A percentile compares a stretch with the other conserved stretches of the same genome.
phyloP scores from a whole-genome alignment of 2,888 invertebrate species.

The Melanotus villosus region DNA sequence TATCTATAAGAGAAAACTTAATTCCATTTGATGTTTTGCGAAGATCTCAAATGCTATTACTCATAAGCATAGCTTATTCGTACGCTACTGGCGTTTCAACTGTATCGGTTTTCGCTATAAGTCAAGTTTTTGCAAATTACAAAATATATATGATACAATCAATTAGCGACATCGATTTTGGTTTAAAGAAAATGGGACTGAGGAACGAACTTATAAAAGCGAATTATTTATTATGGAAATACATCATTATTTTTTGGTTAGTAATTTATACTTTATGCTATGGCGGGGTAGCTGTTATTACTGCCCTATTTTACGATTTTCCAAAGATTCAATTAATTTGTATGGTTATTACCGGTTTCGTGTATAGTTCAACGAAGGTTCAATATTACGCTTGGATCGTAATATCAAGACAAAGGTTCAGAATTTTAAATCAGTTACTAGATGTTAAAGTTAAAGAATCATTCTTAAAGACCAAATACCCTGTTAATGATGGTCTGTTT shows the following conservation, averaged over 20 bases:
- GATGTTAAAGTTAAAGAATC: constrained; percentile 40
- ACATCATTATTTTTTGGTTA: neutral
- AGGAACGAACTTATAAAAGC: constrained; percentile 21
- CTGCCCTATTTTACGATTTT: neutral
- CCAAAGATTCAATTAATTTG: no score
- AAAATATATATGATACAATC: constrained; percentile 24
- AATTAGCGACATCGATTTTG: constrained; percentile 30
- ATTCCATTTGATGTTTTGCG: neutral
- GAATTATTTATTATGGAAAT: constrained; percentile 31
- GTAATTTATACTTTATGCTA: neutral
- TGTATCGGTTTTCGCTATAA: constrained; percentile 14
- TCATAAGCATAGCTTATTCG: constrained; percentile 27
- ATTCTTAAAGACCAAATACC: constrained; percentile 33
- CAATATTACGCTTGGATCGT: constrained; percentile 38
- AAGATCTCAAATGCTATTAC: constrained; percentile 35
- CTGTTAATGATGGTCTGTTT: constrained; percentile 36
- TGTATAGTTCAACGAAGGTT: no score
- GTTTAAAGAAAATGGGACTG: constrained; percentile 28
- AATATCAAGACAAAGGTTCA: constrained; percentile 34
- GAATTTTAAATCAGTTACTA: constrained; percentile 29
- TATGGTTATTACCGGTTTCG: no score
- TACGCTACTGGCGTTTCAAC: constrained; percentile 33
- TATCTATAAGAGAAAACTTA: neutral
- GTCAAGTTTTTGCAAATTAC: constrained; percentile 31
- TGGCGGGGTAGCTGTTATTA: neutral